Base-by-base conservation (phyloP, 2,113 vertebrate genomes). In the Axis porcinus region DNA sequence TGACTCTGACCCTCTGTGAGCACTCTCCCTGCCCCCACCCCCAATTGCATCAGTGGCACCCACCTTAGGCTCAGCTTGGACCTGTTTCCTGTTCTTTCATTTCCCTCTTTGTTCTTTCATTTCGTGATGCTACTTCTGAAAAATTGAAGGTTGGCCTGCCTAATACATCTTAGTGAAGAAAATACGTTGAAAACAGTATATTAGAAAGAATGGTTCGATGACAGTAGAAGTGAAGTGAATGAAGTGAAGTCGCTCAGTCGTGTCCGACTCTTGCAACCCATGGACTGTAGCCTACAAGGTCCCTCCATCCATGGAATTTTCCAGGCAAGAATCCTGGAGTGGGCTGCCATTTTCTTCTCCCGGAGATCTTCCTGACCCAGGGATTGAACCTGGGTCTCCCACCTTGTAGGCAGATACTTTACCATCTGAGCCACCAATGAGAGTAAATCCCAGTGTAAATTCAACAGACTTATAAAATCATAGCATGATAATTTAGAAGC, bases 231-330 rank as follows among this genome's bases (percentile, higher is more conserved):
- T 70, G 64, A 70, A 70, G 21, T 40, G 10, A 23, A 40, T 70
- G n/a, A 70, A 70, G n/a, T 36, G 64, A 70, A 40, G 19, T 70
- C 0, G 0, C 4, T 23, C 67, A 70, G 19, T 40, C 67, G 1
- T 12, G 9, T 70, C 9, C 1, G 0, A 23, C 17, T 70, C n/a
- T 70, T 36, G 67, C 10, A 0, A 70, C 19, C 10, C 67, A 70
- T 36, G n/a, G n/a, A 36, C n/a, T 36, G 5, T 70, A 23, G 64
- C 19, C n/a, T 70, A 36, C 9, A 21, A 36, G 4, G 9, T 19
- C 36, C 67, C 10, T 36, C 9, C 1, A 1, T 23, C n/a, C 67
- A 70, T 23, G 2, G 67, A 36, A 23, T 70, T 70, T 36, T 70
- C n/a, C 67, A 70, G 67, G n/a, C n/a, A 40, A 70, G n/a, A 40